Base-by-base conservation (phyloP, 2,113 vertebrate species). In the Cheirogaleus medius region DNA sequence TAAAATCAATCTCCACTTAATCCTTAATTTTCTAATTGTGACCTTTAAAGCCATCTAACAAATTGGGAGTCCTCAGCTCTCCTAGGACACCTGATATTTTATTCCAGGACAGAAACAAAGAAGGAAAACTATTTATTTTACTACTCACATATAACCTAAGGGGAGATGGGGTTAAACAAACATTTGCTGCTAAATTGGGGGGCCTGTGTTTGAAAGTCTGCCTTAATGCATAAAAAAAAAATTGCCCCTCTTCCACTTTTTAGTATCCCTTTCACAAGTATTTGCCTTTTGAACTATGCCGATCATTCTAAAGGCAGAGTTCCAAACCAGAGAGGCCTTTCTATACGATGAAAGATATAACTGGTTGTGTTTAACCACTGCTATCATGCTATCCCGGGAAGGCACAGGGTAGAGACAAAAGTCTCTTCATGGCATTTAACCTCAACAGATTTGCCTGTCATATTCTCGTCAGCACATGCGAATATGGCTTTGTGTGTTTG, bases 51-150 rank as follows among this genome's bases (percentile, higher is more conserved):
- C 47, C 76, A 39, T 93, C 90, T 78, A 74, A 58, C 37, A 71
- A 89, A 94, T 29, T n/a, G n/a, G 63, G 52, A 54, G 25, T 71
- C 66, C 85, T 91, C 12, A 4, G 49, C 32, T 96, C 32, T 89
- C 71, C 69, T 73, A 37, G 10, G 34, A 91, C 44, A 74, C 69
- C 77, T 87, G 69, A 44, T 68, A 85, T 71, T 95, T 85, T 90
- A 92, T 92, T 97, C 42, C 83, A 86, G 80, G 52, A 90, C 92
- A 96, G 88, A 80, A 78, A 94, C 6, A 60, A 87, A 84, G 76
- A 95, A 80, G 66, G 47, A 82, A 77, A 60, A 42, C n/a, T 84
- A 42, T 77, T 90, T 88, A 47, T 89, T 89, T 92, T 94, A 54
- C n/a, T 64, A n/a, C 68, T 44, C 37, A 10, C 76, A 1, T 63